These are phyloP conservation scores for Mycetomoellerius zeteki DNA, from an alignment of 1,140 invertebrate genomes.

Conservation along the genomic window DNA sequence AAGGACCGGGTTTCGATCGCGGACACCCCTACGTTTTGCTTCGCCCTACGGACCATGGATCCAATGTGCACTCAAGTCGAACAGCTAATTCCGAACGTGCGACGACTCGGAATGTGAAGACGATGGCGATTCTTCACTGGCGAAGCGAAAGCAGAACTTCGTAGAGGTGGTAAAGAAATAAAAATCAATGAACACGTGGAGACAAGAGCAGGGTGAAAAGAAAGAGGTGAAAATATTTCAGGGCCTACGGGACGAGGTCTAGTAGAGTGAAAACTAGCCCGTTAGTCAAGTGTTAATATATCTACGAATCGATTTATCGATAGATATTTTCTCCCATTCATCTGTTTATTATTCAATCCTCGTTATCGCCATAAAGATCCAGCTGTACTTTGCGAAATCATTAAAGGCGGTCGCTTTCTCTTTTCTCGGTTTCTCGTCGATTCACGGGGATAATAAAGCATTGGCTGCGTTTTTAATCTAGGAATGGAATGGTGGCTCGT, in stretches of 20 bases:
- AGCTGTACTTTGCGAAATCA: slow-evolving; percentile 38
- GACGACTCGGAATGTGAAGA: slow-evolving; percentile 82
- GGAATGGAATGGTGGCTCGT: slow-evolving; percentile 45
- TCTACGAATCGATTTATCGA: slow-evolving; percentile 56
- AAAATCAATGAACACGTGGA: slow-evolving; percentile 45
- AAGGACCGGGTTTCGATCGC: slow-evolving; percentile 42
- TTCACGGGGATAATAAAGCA: slow-evolving; percentile 51
- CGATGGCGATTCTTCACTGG: slow-evolving; percentile 72
- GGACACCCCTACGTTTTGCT: slow-evolving; percentile 78
- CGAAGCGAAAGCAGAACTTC: slow-evolving; percentile 35
- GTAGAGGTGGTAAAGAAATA: slow-evolving; percentile 46
- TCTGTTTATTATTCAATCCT: slow-evolving; percentile 55
- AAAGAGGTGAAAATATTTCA: slow-evolving; percentile 13
- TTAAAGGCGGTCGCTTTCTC: slow-evolving; percentile 3
- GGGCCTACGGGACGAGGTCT: slow-evolving; percentile 13
- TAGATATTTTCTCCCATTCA: slow-evolving; percentile 17
- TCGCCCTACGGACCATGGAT: slow-evolving; percentile 80
- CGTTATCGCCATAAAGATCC: slow-evolving; percentile 53
- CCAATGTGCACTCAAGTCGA: slow-evolving; percentile 83
- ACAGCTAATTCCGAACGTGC: slow-evolving; percentile 86
- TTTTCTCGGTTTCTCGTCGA: neutral
- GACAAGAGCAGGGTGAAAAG: neutral
- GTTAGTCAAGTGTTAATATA: slow-evolving; percentile 56
- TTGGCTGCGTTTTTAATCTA: slow-evolving; percentile 56
- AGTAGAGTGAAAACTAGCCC: neutral